A percentile compares a stretch with the other conserved stretches of the same genome.
These are phyloP conservation scores for Himalopsyche kuldschensis DNA, from an alignment of 2,888 invertebrate genomes.

Conservation along the genomic window DNA sequence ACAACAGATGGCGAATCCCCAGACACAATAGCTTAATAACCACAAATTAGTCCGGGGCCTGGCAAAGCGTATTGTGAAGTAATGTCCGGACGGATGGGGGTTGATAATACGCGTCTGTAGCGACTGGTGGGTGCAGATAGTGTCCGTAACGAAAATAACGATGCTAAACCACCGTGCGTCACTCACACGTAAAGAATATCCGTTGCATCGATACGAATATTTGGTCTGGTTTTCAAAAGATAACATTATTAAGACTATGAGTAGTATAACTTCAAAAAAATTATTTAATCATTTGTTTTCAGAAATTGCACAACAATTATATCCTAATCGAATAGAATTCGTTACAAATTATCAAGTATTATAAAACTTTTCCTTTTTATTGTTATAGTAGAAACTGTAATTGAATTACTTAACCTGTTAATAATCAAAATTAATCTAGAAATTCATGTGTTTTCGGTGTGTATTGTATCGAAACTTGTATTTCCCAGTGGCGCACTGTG, in stretches of 20 bases:
- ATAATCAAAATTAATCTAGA: not conserved
- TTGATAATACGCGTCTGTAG: not conserved
- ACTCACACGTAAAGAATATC: not conserved
- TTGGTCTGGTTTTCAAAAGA: not conserved
- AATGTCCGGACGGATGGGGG: not conserved
- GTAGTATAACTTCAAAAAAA: not conserved
- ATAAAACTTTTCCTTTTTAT: no score
- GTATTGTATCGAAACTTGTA: not conserved
- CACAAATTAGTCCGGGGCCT: constrained; percentile 14
- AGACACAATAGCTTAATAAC: constrained; percentile 4
- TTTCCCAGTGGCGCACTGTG: not conserved
- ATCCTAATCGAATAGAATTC: no score
- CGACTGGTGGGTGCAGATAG: not conserved
- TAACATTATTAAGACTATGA: not conserved
- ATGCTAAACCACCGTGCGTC: not conserved
- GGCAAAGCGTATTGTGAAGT: constrained; percentile 11
- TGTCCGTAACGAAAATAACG: not conserved
- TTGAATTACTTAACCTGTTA: not conserved
- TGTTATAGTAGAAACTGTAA: not conserved
- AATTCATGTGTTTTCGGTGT: not conserved
- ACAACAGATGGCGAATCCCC: not conserved
- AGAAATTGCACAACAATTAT: no score
- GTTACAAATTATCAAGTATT: no score
- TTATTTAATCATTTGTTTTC: no score
- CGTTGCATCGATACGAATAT: not conserved